Evolutionary conservation across 2,113 vertebrate genomes (phyloP).

Genomic region (Notiomystis cincta): DNA sequence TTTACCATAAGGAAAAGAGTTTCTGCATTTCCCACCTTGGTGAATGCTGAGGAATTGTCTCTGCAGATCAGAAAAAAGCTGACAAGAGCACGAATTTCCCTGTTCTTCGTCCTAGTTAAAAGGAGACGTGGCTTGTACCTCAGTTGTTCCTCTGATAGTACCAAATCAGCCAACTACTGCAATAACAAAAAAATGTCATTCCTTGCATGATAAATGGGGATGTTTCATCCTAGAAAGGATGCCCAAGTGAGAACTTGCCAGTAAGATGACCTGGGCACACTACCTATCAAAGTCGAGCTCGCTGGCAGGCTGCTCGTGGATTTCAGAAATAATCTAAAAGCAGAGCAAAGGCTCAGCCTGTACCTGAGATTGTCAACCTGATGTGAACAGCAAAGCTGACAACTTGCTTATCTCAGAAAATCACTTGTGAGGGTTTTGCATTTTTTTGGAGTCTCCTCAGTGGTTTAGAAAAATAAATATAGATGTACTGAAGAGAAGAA

Average conservation of each 20-base stretch:
- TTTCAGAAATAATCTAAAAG: background rate
- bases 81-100: background rate
- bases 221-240: background rate
- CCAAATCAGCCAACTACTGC: background rate
- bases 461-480: background rate
- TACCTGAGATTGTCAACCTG: background rate
- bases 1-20: accelerated
- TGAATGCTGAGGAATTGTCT: background rate
- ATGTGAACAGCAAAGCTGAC: background rate
- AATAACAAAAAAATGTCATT: background rate
- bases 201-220: background rate
- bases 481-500: background rate
- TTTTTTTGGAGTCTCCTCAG: background rate
- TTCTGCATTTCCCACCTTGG: background rate
- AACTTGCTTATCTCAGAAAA: background rate
- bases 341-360: background rate
- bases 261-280: background rate
- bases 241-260: background rate
- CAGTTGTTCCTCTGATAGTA: background rate
- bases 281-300: background rate
- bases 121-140: background rate
- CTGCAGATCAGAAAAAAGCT: background rate
- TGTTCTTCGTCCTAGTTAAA: background rate
- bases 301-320: background rate
- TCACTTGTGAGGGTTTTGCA: background rate